Evolutionary conservation across 2,888 invertebrate genomes (phyloP).

Genomic region (Dioctria linearis): DNA sequence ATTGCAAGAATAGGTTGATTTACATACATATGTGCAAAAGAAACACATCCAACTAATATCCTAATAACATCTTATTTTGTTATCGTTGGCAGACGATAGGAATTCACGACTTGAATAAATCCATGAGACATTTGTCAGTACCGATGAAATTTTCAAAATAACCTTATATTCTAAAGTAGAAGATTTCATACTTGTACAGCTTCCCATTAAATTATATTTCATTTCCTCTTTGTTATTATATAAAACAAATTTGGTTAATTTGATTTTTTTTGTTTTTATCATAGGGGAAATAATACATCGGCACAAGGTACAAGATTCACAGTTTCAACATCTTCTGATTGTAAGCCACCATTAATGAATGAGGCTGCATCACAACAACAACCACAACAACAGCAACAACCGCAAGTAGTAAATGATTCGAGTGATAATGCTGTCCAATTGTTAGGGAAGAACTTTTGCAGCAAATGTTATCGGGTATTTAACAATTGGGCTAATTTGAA

Average conservation of each 20-base stretch:
- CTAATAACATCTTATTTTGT: too few species aligned
- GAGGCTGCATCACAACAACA: background rate
- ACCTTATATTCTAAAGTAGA: too few species aligned
- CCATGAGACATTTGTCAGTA: too few species aligned
- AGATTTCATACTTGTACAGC: background rate
- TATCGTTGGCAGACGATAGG: too few species aligned
- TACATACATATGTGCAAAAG: too few species aligned
- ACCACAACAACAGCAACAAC: background rate
- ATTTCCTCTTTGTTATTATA: too few species aligned
- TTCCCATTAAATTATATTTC: background rate
- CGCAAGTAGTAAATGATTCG: background rate
- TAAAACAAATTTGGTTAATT: too few species aligned
- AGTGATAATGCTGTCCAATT: background rate
- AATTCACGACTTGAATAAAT: too few species aligned
- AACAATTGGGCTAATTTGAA: background rate
- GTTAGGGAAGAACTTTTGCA: background rate
- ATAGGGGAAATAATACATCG: background rate
- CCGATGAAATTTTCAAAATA: too few species aligned
- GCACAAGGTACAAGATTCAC: background rate
- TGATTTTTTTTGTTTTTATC: too few species aligned
- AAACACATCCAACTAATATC: too few species aligned
- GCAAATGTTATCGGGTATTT: background rate
- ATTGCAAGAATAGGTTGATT: too few species aligned
- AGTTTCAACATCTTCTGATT: background rate
- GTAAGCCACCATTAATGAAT: background rate